Conservation (phyloP, 2,113 vertebrate species). For the Aphyosemion australe region DNA sequence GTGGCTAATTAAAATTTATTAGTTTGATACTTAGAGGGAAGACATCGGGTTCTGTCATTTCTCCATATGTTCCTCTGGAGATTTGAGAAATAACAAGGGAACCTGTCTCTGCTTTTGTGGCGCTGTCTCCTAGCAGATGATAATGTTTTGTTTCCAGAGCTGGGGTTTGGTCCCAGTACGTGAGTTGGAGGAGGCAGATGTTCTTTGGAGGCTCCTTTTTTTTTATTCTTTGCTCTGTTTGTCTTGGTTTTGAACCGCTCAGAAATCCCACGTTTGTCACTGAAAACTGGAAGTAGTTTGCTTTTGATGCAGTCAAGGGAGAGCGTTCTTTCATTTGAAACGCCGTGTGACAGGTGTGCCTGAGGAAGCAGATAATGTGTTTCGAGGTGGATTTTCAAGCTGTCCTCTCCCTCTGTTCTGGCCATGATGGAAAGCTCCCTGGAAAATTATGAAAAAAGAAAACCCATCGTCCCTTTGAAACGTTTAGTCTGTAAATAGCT, state of each 20-base stretch:
- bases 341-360: slow-evolving; percentile 67
- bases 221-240: slow-evolving; percentile 30
- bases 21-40: slow-evolving; percentile 18
- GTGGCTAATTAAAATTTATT: slow-evolving; percentile 60
- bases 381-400: slow-evolving; percentile 52
- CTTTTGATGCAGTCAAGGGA: slow-evolving; percentile 60
- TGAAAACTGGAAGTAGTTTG: slow-evolving; percentile 29
- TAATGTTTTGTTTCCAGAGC: slow-evolving; percentile 41
- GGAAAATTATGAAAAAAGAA: slow-evolving; percentile 32
- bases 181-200: slow-evolving; percentile 53
- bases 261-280: slow-evolving; percentile 58
- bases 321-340: slow-evolving; percentile 58
- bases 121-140: slow-evolving; percentile 18
- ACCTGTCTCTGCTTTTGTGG: slow-evolving; percentile 26
- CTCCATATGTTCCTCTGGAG: slow-evolving; percentile 20
- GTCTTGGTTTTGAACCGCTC: slow-evolving; percentile 45
- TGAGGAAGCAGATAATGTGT: slow-evolving; percentile 62
- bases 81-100: slow-evolving; percentile 42
- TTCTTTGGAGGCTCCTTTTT: slow-evolving; percentile 35
- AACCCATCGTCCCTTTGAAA: slow-evolving; percentile 37
- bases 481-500: slow-evolving; percentile 31
- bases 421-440: slow-evolving; percentile 52
- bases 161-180: slow-evolving; percentile 40
- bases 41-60: neutral
- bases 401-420: slow-evolving; percentile 52